A percentile compares a stretch with the other conserved stretches of the same genome.
phyloP scores from a whole-genome alignment of 1,140 invertebrate species.

The Drosophila ambigua region DNA sequence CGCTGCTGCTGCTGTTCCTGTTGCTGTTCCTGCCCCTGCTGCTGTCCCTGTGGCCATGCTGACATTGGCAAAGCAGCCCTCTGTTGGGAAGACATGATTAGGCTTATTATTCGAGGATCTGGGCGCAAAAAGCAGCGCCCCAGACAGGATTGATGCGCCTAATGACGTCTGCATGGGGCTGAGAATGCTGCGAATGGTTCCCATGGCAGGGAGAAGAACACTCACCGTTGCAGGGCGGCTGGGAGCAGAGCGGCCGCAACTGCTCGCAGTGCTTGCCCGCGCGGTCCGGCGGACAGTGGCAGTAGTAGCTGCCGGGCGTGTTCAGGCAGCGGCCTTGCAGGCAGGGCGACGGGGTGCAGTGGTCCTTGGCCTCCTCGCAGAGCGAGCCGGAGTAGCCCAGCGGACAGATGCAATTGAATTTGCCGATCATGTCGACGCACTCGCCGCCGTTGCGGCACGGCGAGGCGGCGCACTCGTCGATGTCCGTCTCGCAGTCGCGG shows the following conservation, averaged over 20 bases:
- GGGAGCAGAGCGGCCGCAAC: slow-evolving; percentile 86
- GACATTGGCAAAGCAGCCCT: slow-evolving; percentile 81
- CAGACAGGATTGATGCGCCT: slow-evolving; percentile 35
- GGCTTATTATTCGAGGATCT: slow-evolving; percentile 33
- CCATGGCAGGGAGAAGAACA: slow-evolving; percentile 16
- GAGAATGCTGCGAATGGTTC: slow-evolving; percentile 18
- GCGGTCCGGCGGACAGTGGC: slow-evolving; percentile 94
- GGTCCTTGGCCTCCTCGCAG: slow-evolving; percentile 92
- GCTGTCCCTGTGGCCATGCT: slow-evolving; percentile 30
- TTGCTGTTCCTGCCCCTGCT: slow-evolving; percentile 7
- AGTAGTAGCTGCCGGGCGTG: slow-evolving; percentile 93
- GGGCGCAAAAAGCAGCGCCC: slow-evolving; percentile 21
- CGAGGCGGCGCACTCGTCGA: slow-evolving; percentile 87
- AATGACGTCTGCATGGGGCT: slow-evolving; percentile 21
- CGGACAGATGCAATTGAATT: slow-evolving; percentile 90
- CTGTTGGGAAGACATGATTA: slow-evolving; percentile 65
- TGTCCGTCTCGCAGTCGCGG: slow-evolving; percentile 90
- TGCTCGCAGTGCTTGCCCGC: slow-evolving; percentile 95
- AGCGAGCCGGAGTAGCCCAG: slow-evolving; percentile 91
- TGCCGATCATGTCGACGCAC: slow-evolving; percentile 89
- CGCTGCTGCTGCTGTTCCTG: slow-evolving; percentile 22
- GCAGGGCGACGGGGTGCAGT: slow-evolving; percentile 93
- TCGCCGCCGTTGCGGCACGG: slow-evolving; percentile 93
- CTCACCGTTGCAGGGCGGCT: slow-evolving; percentile 86
- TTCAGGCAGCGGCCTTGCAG: slow-evolving; percentile 93